Evolutionary conservation across 2,797 vertebrate genomes (phyloP), one percentile per base, ranked within the genome.

Genomic region (Tiaroga cobitis): DNA sequence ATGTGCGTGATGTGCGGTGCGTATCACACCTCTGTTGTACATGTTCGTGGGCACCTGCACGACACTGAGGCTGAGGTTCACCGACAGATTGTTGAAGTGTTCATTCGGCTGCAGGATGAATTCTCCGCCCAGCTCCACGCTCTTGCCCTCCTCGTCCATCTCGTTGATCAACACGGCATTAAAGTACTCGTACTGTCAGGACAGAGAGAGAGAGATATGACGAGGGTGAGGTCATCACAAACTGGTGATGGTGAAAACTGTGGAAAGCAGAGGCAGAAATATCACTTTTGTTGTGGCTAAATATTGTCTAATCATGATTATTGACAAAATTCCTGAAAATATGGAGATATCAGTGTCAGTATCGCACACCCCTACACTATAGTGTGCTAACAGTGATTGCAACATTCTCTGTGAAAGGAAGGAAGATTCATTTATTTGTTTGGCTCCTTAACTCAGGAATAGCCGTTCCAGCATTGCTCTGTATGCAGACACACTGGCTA

Each of bases 21-120:
- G 37, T n/a, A 37, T 37, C 69, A 8, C 93, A 97, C 96, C 98
- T 96, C 99, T 99, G 91, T 99, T 99, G 92, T 99, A 99, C 97
- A 99, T 98, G 92, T 99, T 99, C 37, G 98, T 99, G 87, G 98
- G 98, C 59, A 99, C 98, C 93, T 99, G 98, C 81, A 99, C 98
- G 5, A 98, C 97, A 61, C 98, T 99, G 92, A 99, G 95, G 73
- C 97, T 99, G 88, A 99, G 95, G 90, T 99, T 99, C 90, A 99
- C 98, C 8, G 98, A 98, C 89, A 99, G 92, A 90, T 99, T 99
- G 93, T 99, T 99, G 92, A 99, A 99, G 93, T 99, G 98, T 90
- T 99, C 98, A 19, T 98, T 99, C 41, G 98, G 98, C 84, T 98
- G 96, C 87, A 99, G 94, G 90, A 99, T 94, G 91, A 99, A 99